A percentile compares a stretch with the other conserved stretches of the same genome.
These are phyloP conservation scores for Spilosoma lubricipeda DNA, from an alignment of 2,888 invertebrate species.

Conservation along the genomic window DNA sequence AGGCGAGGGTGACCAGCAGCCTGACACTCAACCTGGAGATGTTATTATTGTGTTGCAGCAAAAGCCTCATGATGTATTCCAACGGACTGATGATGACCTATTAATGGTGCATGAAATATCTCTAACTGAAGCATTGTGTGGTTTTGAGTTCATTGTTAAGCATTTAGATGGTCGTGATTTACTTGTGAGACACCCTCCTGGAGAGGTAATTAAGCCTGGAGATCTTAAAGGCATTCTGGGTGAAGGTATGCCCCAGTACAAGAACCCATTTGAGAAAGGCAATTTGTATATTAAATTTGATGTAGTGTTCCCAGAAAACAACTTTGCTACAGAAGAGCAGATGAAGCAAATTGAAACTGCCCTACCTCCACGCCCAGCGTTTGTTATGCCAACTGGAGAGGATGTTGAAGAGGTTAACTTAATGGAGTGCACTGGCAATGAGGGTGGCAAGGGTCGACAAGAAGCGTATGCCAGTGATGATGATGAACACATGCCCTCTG, in stretches of 20 bases:
- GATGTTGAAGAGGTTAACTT: slow-evolving; percentile 95
- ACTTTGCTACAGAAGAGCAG: slow-evolving; percentile 90
- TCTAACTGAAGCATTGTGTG: slow-evolving; percentile 96
- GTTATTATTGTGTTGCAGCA: slow-evolving; percentile 94
- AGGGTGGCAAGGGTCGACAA: slow-evolving; percentile 84
- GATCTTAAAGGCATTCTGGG: slow-evolving; percentile 91
- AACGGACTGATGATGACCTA: slow-evolving; percentile 91
- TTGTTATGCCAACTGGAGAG: slow-evolving; percentile 91
- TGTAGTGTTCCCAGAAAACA: slow-evolving; percentile 93
- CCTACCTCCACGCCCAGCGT: slow-evolving; percentile 90
- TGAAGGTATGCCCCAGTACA: slow-evolving; percentile 96
- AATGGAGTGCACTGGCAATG: slow-evolving; percentile 90
- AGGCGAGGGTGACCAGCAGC: slow-evolving; percentile 96
- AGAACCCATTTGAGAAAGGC: slow-evolving; percentile 94
- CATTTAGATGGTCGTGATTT: slow-evolving; percentile 96
- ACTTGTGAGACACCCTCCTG: slow-evolving; percentile 91
- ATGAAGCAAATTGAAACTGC: slow-evolving; percentile 90
- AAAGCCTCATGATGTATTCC: slow-evolving; percentile 92
- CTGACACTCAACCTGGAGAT: slow-evolving; percentile 94
- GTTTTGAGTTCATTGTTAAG: slow-evolving; percentile 93
- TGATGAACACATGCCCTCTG: slow-evolving; percentile 85
- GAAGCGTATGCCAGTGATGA: slow-evolving; percentile 91
- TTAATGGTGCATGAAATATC: slow-evolving; percentile 91
- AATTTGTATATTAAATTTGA: slow-evolving; percentile 95
- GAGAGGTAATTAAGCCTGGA: slow-evolving; percentile 94